Evolutionary conservation across 2,888 invertebrate species (phyloP), one percentile per base, ranked within the genome.

Genomic region (Oscheius sp.): DNA sequence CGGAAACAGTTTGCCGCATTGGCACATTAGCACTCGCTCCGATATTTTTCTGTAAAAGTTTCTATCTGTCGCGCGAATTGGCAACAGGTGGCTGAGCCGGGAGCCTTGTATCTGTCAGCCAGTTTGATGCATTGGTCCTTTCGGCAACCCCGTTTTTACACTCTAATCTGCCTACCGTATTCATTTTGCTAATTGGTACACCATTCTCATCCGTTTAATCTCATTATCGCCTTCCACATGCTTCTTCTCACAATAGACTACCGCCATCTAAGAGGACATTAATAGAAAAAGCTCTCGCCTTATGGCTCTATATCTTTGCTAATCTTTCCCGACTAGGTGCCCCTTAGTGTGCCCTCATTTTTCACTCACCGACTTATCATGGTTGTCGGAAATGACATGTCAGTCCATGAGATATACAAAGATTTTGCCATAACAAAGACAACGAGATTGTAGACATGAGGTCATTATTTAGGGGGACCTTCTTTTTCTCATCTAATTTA

Each of bases 71-170:
- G 66, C 66, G 66, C 66, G 66, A 66, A 52, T 49, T 12, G 35
- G 52, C 66, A 52, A 66, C 66, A 66, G 66, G 66, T 66, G 66
- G 25, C 52, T 27, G 49, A 21, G 61, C 18, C 41, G 25, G 27
- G 25, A 9, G 27, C 61, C 66, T 66, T 66, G 66, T 66, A 66
- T 66, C 66, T 66, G 66, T 66, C 66, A 66, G 52, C 66, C 18
- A 2, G 0, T 21, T 6, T 66, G 66, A 66, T 66, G 66, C 66
- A 66, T 66, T 52, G 49, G 66, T 29, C 49, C 52, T 66, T 66
- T 66, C 52, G 27, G 66, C 66, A 23, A 25, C 25, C 25, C 52
- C 18, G 16, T 61, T 52, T 66, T 66, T 66, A 66, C 66, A 66
- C 66, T 66, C 18, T n/a, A 61, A 43, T 61, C 43, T 43, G 61